phyloP scores from a whole-genome alignment of 2,888 invertebrate species.

The Balanococcus diminutus region DNA sequence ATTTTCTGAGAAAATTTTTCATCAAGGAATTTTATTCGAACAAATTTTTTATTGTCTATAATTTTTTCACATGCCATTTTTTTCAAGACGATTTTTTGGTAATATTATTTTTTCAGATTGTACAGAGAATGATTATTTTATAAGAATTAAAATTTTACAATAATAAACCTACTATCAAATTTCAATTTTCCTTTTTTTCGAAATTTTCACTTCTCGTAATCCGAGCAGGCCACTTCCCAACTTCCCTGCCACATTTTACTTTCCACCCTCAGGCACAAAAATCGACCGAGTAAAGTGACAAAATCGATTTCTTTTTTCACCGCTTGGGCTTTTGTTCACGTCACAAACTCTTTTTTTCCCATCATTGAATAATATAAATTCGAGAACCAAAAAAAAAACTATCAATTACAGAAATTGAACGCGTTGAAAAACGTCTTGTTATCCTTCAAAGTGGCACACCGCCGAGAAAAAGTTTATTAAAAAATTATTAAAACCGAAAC shows the following conservation, averaged over 20 bases:
- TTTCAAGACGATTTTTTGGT: no score
- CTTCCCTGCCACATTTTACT: not conserved
- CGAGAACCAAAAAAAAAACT: not conserved
- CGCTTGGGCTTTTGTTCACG: not conserved
- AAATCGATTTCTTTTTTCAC: not conserved
- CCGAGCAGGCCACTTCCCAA: no score
- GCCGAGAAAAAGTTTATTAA: not conserved
- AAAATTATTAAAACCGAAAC: conserved; percentile 3
- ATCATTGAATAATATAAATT: not conserved
- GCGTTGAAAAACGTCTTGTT: not conserved
- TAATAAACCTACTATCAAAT: no score
- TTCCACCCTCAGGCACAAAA: not conserved
- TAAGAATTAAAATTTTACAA: no score
- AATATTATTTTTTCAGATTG: no score
- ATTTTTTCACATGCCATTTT: no score
- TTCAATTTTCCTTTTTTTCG: no score
- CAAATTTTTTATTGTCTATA: no score
- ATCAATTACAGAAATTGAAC: conserved; percentile 5
- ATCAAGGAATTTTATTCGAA: no score
- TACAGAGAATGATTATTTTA: no score
- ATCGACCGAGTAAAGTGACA: not conserved
- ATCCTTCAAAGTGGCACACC: not conserved
- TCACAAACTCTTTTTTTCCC: not conserved
- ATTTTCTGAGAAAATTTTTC: no score
- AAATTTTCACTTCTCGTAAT: no score